Evolutionary conservation across 64 coral and sea anemone genomes (phyloP).

Genomic region (Dendrophyllia cribrosa): DNA sequence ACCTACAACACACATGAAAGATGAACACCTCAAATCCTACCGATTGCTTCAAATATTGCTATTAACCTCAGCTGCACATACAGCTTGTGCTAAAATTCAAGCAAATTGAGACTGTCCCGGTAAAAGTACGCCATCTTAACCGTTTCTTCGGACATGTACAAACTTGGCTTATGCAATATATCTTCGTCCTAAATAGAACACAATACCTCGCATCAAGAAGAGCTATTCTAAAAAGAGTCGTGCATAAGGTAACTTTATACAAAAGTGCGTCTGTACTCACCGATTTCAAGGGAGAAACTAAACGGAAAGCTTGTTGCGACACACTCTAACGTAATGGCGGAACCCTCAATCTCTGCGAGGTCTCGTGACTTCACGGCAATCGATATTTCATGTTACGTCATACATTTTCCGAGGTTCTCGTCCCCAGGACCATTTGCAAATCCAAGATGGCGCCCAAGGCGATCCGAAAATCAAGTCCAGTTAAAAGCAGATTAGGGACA

Average conservation of each 20-base stretch:
- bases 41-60: neutral
- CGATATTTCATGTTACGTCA: constrained; percentile 66
- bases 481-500: constrained; percentile 51
- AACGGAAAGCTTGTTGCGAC: constrained; percentile 22
- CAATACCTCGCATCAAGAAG: neutral
- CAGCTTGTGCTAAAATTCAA: neutral
- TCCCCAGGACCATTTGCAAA: neutral
- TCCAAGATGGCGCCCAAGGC: constrained; percentile 93
- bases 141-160: neutral
- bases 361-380: constrained; percentile 56
- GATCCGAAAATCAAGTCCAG: constrained; percentile 35
- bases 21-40: neutral
- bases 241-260: constrained; percentile 24
- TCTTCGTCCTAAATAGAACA: neutral
- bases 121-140: neutral
- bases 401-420: constrained; percentile 9
- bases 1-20: neutral
- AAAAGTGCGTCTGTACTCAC: constrained; percentile 27
- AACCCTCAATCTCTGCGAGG: constrained; percentile 38
- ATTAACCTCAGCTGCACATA: neutral
- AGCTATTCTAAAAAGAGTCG: neutral
- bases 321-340: constrained; percentile 59
- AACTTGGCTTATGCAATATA: neutral
- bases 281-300: constrained; percentile 44
- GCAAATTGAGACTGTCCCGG: neutral